These are phyloP conservation scores for Sesamia nonagrioides DNA, from an alignment of 1,140 invertebrate genomes.

Conservation along the genomic window DNA sequence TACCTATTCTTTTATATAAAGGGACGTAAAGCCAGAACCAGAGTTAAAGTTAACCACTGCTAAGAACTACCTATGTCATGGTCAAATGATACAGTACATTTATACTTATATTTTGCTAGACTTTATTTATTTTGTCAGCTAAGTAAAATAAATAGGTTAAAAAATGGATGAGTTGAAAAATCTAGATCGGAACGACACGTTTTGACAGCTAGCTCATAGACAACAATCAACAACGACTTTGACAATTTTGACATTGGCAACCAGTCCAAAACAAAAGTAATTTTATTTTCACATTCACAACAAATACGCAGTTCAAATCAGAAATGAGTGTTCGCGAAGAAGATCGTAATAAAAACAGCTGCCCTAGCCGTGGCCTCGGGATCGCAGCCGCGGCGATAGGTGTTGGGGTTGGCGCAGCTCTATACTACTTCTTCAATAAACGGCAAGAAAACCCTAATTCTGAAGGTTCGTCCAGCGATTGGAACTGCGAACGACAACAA, in stretches of 20 bases:
- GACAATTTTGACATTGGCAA: neutral
- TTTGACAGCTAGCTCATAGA: too few species aligned
- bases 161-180: too few species aligned
- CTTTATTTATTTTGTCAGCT: too few species aligned
- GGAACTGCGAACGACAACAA: constrained; percentile 62
- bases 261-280: neutral
- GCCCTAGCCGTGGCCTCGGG: constrained; percentile 73
- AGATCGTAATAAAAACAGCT: constrained; percentile 71
- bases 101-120: too few species aligned
- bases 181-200: too few species aligned
- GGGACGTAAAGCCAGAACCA: too few species aligned
- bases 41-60: too few species aligned
- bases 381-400: constrained; percentile 77
- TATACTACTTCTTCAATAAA: constrained; percentile 82
- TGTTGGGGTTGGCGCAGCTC: constrained; percentile 80
- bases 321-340: constrained; percentile 79
- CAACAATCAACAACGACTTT: too few species aligned
- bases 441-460: constrained; percentile 68
- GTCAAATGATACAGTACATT: too few species aligned
- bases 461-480: constrained; percentile 67
- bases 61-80: too few species aligned
- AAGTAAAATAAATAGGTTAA: too few species aligned
- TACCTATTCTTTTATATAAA: too few species aligned
- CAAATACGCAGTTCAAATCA: constrained; percentile 38
- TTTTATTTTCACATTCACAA: neutral